These are phyloP conservation scores for Temnothorax longispinosus DNA, from an alignment of 1,140 invertebrate genomes.

Conservation along the genomic window DNA sequence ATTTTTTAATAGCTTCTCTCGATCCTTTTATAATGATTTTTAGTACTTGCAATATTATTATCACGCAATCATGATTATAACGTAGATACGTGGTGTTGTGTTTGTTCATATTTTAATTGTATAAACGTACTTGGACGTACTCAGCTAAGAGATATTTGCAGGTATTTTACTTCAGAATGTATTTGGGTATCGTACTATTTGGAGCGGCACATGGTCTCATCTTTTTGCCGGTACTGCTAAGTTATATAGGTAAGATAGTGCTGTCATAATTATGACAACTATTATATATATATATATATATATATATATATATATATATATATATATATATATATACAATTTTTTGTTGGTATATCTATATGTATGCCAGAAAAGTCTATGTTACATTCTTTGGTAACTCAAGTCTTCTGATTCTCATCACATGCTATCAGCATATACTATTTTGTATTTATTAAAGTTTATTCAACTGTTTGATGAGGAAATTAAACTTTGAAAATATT, in stretches of 20 bases:
- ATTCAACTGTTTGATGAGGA: background rate
- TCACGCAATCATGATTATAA: background rate
- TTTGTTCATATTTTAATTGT: background rate
- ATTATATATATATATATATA: background rate
- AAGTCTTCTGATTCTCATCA: background rate
- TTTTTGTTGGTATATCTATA: background rate
- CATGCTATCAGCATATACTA: background rate
- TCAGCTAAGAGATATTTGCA: conserved; percentile 79
- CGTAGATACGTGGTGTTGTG: background rate
- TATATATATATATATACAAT: background rate
- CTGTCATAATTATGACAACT: background rate
- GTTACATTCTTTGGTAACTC: background rate
- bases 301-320: background rate
- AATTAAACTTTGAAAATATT: background rate
- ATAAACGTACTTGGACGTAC: background rate
- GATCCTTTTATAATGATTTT: background rate
- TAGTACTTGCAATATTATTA: background rate
- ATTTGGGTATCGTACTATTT: conserved; percentile 97
- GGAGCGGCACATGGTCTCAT: conserved; percentile 98
- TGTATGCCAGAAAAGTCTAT: background rate
- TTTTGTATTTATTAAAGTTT: conserved; percentile 1
- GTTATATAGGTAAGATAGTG: conserved; percentile 95
- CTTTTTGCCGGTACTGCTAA: conserved; percentile 98
- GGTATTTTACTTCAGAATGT: conserved; percentile 99
- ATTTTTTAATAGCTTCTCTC: background rate